Conservation (phyloP, 64 coral and sea anemone species). For the Pachyseris speciosa region DNA sequence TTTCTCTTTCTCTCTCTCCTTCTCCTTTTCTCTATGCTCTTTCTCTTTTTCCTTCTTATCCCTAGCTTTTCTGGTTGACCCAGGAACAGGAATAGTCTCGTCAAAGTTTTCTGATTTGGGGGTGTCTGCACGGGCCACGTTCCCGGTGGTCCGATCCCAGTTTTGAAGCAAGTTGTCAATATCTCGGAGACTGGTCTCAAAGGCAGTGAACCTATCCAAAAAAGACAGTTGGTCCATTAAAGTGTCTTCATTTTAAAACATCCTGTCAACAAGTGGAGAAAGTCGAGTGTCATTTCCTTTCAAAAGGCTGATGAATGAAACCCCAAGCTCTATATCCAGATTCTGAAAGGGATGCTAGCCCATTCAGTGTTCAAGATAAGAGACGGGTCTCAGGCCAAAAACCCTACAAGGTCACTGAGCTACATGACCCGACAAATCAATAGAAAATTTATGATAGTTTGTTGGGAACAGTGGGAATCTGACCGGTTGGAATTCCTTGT, state of each 20-base stretch:
- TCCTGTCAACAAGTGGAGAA: too few species aligned
- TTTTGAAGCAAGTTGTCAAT: conserved; percentile 85
- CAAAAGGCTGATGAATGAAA: too few species aligned
- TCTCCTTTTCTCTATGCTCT: conserved; percentile 69
- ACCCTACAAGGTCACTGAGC: too few species aligned
- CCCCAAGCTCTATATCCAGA: too few species aligned
- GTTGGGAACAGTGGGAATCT: too few species aligned
- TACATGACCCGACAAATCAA: too few species aligned
- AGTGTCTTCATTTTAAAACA: background rate
- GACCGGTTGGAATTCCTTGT: too few species aligned
- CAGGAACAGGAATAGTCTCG: conserved; percentile 63
- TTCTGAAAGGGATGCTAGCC: too few species aligned
- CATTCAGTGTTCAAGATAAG: too few species aligned
- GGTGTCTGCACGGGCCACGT: conserved; percentile 75
- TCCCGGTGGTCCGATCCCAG: conserved; percentile 94
- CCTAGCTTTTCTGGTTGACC: conserved; percentile 69
- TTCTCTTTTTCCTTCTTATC: conserved; percentile 90
- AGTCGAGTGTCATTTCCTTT: too few species aligned
- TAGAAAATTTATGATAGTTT: too few species aligned
- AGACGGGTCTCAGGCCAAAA: too few species aligned
- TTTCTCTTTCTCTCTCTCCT: conserved; percentile 83
- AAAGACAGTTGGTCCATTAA: background rate
- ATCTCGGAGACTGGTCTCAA: conserved; percentile 88
- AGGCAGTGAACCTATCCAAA: conserved; percentile 70
- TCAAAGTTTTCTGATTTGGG: conserved; percentile 91